These are phyloP conservation scores for Epinephelus cyanopodus DNA, from an alignment of 2,113 vertebrate species.

Conservation along the genomic window DNA sequence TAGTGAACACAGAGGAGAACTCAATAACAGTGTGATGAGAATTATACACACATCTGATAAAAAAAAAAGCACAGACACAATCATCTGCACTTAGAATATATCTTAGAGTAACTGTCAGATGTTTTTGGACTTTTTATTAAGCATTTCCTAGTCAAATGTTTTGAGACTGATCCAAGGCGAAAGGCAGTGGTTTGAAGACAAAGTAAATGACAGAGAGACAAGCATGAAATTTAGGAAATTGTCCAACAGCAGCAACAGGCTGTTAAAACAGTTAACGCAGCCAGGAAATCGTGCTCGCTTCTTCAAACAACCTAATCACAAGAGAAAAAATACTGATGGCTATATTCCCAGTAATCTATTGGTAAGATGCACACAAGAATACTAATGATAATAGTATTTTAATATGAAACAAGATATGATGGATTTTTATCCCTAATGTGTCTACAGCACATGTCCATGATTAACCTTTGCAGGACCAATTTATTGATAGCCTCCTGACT, in stretches of 20 bases:
- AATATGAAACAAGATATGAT: background rate
- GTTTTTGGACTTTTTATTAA: background rate
- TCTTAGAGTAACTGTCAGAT: background rate
- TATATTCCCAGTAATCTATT: background rate
- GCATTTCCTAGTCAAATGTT: background rate
- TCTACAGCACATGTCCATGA: background rate
- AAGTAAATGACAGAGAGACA: background rate
- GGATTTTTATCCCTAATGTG: background rate
- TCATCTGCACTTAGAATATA: background rate
- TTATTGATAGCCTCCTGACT: background rate
- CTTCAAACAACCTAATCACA: constrained; percentile 8
- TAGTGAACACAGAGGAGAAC: background rate
- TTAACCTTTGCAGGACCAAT: background rate
- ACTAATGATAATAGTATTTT: background rate
- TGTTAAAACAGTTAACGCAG: background rate
- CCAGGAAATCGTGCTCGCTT: background rate
- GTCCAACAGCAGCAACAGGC: background rate
- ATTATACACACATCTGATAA: background rate
- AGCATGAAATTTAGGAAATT: background rate
- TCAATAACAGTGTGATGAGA: background rate
- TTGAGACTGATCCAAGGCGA: background rate
- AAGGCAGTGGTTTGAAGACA: background rate
- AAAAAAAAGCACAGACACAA: background rate
- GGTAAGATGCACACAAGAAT: background rate
- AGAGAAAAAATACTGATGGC: background rate